Base-by-base conservation (phyloP, 2,888 invertebrate genomes). In the Protophormia terraenovae region DNA sequence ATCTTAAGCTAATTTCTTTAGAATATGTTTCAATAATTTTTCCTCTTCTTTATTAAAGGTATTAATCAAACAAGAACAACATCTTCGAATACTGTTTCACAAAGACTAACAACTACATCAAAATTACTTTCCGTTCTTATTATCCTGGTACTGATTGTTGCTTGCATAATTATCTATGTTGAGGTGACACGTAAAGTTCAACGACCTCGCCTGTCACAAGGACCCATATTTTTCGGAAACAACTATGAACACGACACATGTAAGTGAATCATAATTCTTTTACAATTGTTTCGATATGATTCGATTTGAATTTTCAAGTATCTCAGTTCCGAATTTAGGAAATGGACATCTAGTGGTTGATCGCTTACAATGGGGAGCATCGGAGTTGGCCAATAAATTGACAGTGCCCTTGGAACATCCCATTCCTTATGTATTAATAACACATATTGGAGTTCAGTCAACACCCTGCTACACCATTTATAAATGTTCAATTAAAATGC, bases 381-480 rank as follows among this genome's bases (percentile, higher is more conserved):
- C 92, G 27, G 90, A 90, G 2, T 87, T 88, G 38, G 87, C 85
- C 14, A 86, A 86, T 3, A 89, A 89, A 35, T 83, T 91, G 24
- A 88, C 83, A 24, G 71, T 88, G 35, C 89, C 89, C 5, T 88
- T 94, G 58, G 58, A 86, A 3, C 90, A 90, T 80, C 94, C 94
- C 19, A 92, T 93, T 32, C 91, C 93, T 1, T 93, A 93, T 84
- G 93, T 94, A 0, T 88, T 94, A 1, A 92, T 94, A 62, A 93
- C 94, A 14, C 94, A 94, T 86, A 93, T 94, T 0, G 94, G 93
- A 1, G 93, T 93, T 22, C 90, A 90, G 81, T 90, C 92, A 6
- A 83, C 53, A 5, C 90, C 92, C 27, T 94, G 94, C 86, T 76
- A 79, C 10, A 93, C 90, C 75, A 89, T 93, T 45, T 88, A 90